Base-by-base conservation (phyloP, 2,888 invertebrate genomes). In the Limnephilus auricula region DNA sequence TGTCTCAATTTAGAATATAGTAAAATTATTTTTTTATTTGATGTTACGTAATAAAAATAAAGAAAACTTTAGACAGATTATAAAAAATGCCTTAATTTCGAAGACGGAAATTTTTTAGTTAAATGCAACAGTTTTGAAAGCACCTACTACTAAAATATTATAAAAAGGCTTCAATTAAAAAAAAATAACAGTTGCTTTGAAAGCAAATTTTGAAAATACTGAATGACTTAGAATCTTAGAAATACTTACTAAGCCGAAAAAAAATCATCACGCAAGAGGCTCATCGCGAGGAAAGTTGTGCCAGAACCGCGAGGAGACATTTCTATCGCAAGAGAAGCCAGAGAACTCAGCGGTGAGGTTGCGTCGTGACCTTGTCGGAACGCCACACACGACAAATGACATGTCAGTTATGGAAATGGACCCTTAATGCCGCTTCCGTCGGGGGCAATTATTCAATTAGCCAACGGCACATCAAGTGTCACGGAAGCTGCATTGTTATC, bases 311-410 rank as follows among this genome's bases (percentile, higher is more conserved):
- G 65, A 65, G 65, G 83, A 83, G 31, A 83, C 32, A 83, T 83
- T 34, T 83, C 37, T 65, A 32, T 31, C 83, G 34, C 37, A 37
- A n/a, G 13, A 80, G 34, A 30, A 37, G 25, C 37, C 37, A 25
- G 13, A 31, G 25, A 30, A 37, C 3, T 45, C 30, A n/a, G n/a
- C 34, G 25, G 85, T n/a, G 84, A 40, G 37, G 37, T n/a, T 45
- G 85, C 40, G 85, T 85, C 85, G 40, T 85, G 85, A 85, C 85
- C 85, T 85, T 85, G 85, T 85, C 85, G n/a, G 45, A 25, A 40
- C 85, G 65, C 9, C 65, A 65, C 65, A 65, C 65, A 65, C 65
- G 65, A 65, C 65, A 65, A 65, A 65, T 65, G 65, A 65, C 65
- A n/a, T n/a, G 65, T 65, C 65, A n/a, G 65, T 65, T 65, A 65